phyloP scores from a whole-genome alignment of 35 echinoderm and acorn worm species.

The Hemicentrotus pulcherrimus region DNA sequence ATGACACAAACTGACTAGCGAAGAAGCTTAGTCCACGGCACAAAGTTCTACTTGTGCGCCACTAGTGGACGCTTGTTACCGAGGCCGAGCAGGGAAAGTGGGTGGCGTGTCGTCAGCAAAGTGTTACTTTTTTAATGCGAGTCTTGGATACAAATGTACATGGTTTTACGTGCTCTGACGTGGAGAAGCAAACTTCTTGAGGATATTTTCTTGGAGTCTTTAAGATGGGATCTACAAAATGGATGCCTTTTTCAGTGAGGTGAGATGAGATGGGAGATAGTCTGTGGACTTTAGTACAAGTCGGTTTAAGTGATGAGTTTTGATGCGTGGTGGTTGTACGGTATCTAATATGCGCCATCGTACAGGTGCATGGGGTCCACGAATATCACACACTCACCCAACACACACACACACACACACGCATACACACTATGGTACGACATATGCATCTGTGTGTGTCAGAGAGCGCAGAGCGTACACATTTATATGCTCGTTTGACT shows the following conservation, averaged over 20 bases:
- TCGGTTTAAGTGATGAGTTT: conserved; percentile 20
- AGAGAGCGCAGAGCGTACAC: background rate
- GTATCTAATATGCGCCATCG: background rate
- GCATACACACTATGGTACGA: background rate
- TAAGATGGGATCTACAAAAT: background rate
- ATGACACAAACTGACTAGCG: conserved; percentile 17
- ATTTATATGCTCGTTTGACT: conserved; percentile 42
- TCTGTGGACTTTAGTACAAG: background rate
- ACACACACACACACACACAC: conserved; percentile 11
- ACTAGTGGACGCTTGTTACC: conserved; percentile 10
- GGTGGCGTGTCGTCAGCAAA: conserved; percentile 20
- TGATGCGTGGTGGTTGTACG: conserved; percentile 26
- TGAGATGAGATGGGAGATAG: conserved; percentile 26
- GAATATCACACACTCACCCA: conserved; percentile 28
- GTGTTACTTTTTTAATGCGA: background rate
- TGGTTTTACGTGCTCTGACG: background rate
- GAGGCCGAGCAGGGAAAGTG: conserved; percentile 8
- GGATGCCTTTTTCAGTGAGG: background rate
- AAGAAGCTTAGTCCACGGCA: conserved; percentile 7
- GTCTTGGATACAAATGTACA: background rate
- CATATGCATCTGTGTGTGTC: background rate
- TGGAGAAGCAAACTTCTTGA: background rate
- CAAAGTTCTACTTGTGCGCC: conserved; percentile 49
- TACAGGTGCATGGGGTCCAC: conserved; percentile 48
- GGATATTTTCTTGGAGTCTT: background rate